phyloP scores from a whole-genome alignment of 2,797 vertebrate species.

The Pampus argenteus region DNA sequence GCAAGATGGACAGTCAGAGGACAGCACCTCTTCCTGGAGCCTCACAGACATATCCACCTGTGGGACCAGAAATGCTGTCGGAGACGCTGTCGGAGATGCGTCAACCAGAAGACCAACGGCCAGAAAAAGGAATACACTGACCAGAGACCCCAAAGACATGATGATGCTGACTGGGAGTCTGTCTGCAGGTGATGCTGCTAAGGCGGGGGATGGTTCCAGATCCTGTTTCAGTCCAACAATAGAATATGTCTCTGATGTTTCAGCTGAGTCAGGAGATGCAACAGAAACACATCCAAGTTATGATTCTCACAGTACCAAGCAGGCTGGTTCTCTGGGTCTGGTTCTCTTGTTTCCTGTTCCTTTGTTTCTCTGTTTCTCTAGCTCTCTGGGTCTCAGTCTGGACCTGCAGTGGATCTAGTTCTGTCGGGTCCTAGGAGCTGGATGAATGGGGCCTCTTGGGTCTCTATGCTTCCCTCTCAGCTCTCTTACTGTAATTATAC shows the following conservation, averaged over 20 bases:
- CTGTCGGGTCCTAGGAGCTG: constrained; percentile 61
- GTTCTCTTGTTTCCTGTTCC: too few relatives aligned
- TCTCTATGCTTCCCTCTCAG: constrained; percentile 71
- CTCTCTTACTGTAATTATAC: constrained; percentile 85
- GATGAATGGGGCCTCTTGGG: constrained; percentile 79
- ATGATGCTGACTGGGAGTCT: background rate
- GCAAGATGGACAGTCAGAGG: constrained; percentile 89
- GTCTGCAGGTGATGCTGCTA: background rate
- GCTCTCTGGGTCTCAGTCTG: background rate
- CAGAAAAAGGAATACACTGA: constrained; percentile 86
- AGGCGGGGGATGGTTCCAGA: background rate
- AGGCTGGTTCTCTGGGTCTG: background rate
- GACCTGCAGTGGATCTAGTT: constrained; percentile 3
- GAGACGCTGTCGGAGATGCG: constrained; percentile 88
- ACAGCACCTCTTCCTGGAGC: constrained; percentile 15
- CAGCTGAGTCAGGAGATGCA: background rate
- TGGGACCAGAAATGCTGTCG: constrained; percentile 72
- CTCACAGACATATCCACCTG: background rate
- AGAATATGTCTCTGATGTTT: background rate
- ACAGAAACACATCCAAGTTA: background rate
- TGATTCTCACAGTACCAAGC: background rate
- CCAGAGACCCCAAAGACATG: constrained; percentile 76
- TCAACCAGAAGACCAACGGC: constrained; percentile 82
- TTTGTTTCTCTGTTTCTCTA: background rate
- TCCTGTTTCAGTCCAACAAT: background rate